These are phyloP conservation scores for Anarrhichthys ocellatus DNA, from an alignment of 2,113 vertebrate genomes.

Conservation along the genomic window DNA sequence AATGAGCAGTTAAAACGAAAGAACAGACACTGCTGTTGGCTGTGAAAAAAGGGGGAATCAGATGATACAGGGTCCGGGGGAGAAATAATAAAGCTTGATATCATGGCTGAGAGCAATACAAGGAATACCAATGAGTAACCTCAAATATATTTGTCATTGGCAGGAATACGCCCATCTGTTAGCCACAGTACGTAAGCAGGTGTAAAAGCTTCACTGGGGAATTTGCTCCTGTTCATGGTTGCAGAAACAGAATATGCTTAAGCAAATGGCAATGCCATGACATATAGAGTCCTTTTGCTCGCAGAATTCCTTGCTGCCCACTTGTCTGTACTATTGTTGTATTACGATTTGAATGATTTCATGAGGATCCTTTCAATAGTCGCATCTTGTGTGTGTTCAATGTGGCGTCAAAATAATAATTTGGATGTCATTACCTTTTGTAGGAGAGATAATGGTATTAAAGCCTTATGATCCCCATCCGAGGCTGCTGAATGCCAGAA, in stretches of 20 bases:
- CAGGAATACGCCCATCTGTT: constrained; percentile 60
- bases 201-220: constrained; percentile 36
- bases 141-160: constrained; percentile 63
- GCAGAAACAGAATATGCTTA: constrained; percentile 42
- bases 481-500: constrained; percentile 21
- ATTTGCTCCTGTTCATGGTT: constrained; percentile 38
- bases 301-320: constrained; percentile 19
- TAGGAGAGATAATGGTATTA: constrained; percentile 53
- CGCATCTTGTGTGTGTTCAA: constrained; percentile 52
- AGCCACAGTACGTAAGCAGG: constrained; percentile 30
- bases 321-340: constrained; percentile 47
- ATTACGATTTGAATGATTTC: constrained; percentile 52
- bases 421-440: constrained; percentile 67
- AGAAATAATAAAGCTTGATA: constrained; percentile 46
- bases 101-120: constrained; percentile 46
- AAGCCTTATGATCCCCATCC: constrained; percentile 50
- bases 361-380: constrained; percentile 24
- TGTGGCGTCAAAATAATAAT: constrained; percentile 70
- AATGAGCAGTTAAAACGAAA: constrained; percentile 39
- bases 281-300: constrained; percentile 45
- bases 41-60: constrained; percentile 43
- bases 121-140: constrained; percentile 74
- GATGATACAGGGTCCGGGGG: constrained; percentile 33
- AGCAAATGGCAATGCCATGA: constrained; percentile 27
- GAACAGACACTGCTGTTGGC: constrained; percentile 40